These are phyloP conservation scores for Menidia beryllina DNA, from an alignment of 2,113 vertebrate genomes.

Conservation along the genomic window DNA sequence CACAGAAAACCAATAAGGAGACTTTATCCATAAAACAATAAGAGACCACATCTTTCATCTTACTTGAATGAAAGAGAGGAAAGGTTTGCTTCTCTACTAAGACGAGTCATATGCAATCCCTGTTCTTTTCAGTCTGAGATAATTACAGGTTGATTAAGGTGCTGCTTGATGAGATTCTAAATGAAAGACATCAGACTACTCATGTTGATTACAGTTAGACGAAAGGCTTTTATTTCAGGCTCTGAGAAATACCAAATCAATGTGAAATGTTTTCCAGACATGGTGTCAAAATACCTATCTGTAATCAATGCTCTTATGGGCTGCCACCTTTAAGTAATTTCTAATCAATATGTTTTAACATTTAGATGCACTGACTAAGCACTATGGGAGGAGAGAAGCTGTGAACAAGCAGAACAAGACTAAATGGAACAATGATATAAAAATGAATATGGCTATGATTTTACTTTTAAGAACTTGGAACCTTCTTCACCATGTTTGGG, in stretches of 20 bases:
- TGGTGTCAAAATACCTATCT: slow-evolving; percentile 47
- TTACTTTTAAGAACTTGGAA: no score
- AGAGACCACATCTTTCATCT: slow-evolving; percentile 41
- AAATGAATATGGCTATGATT: not conserved
- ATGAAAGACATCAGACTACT: slow-evolving; percentile 10
- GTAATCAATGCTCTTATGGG: slow-evolving; percentile 46
- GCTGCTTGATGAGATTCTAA: slow-evolving; percentile 11
- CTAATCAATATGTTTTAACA: slow-evolving; percentile 57
- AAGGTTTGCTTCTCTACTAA: slow-evolving; percentile 1
- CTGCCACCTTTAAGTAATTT: slow-evolving; percentile 53
- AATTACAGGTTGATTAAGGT: slow-evolving; percentile 33
- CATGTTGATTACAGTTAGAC: slow-evolving; percentile 30
- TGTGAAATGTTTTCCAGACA: slow-evolving; percentile 56
- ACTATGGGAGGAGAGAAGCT: slow-evolving; percentile 12
- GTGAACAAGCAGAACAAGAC: slow-evolving; percentile 33
- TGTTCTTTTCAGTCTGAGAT: slow-evolving; percentile 1
- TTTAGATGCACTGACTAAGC: slow-evolving; percentile 37
- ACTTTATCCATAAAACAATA: slow-evolving; percentile 46
- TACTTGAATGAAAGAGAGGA: slow-evolving; percentile 7
- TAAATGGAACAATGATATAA: slow-evolving; percentile 15
- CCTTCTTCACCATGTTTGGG: no score
- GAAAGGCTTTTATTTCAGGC: slow-evolving; percentile 11
- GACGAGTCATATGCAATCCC: not conserved
- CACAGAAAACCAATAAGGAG: slow-evolving; percentile 59
- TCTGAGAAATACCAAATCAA: slow-evolving; percentile 51